Base-by-base conservation (phyloP, 2,888 invertebrate genomes). In the Brassicogethes aeneus region DNA sequence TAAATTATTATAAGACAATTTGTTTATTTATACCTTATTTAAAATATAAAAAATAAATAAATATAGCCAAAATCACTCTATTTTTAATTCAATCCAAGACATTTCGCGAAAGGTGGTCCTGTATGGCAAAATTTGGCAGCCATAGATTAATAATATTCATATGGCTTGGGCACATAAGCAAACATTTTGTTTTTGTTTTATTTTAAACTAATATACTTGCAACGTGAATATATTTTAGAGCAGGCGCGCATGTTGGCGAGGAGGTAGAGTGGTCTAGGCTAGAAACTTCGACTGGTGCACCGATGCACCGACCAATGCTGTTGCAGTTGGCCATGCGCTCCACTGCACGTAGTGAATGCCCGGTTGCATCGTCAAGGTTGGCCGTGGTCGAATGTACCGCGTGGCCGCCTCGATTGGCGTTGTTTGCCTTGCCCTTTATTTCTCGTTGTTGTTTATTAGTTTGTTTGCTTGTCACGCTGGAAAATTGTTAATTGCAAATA, bases 141-240 rank as follows among this genome's bases (percentile, higher is more conserved):
- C n/a, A n/a, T n/a, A n/a, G n/a, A n/a, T n/a, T n/a, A n/a, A n/a
- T n/a, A n/a, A n/a, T n/a, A n/a, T n/a, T n/a, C n/a, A n/a, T n/a
- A n/a, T n/a, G n/a, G 23, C 23, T 23, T 23, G 5, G 5, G 23
- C 23, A n/a, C n/a, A n/a, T n/a, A n/a, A n/a, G 23, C 23, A 5
- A 23, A 23, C 23, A 23, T 23, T 55, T 56, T 54, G 52, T 56
- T 59, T 62, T 63, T 62, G 59, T 64, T 58, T 64, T 66, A 66
- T 66, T 23, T 66, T 65, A 66, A 65, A 66, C 65, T 65, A 66
- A 64, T 65, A 61, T 59, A 61, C 59, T 65, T 68, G 66, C 66
- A 66, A 66, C 66, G 63, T 61, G 64, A 65, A 66, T 67, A 67
- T 66, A 66, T 66, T 65, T 65, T 57, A 41, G 44, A 61, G 46